phyloP scores from a whole-genome alignment of 2,888 invertebrate genomes.

The Beris chalybata region DNA sequence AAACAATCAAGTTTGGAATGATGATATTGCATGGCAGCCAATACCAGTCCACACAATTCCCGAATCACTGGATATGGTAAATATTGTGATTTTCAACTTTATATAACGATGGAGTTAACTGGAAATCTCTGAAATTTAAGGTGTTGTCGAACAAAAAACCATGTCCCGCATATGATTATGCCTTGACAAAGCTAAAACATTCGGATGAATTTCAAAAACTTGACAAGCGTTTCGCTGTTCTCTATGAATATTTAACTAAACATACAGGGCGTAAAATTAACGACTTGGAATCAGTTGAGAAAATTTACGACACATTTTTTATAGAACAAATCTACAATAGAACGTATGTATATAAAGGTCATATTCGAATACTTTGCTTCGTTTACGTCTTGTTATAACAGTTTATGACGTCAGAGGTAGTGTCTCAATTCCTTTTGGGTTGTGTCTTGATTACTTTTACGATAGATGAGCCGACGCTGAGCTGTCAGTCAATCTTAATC shows the following conservation, averaged over 20 bases:
- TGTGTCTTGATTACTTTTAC: no score
- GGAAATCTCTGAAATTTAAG: constrained; percentile 43
- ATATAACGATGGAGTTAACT: constrained; percentile 1
- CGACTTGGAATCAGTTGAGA: constrained; percentile 61
- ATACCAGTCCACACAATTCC: constrained; percentile 75
- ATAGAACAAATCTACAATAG: constrained; percentile 70
- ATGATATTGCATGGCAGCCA: constrained; percentile 70
- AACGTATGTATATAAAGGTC: constrained; percentile 44
- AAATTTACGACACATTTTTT: constrained; percentile 67
- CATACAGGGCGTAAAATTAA: constrained; percentile 64
- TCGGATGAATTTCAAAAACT: constrained; percentile 62
- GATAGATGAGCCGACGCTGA: background rate
- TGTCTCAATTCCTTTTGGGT: no score
- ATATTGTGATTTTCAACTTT: constrained; percentile 2
- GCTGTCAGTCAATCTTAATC: no score
- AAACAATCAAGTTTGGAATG: constrained; percentile 64
- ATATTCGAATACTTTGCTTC: no score
- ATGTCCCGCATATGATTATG: constrained; percentile 68
- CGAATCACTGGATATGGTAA: constrained; percentile 64
- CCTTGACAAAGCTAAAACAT: constrained; percentile 58
- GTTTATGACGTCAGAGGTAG: no score
- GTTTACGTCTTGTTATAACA: no score
- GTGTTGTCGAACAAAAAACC: constrained; percentile 62
- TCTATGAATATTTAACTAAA: constrained; percentile 69
- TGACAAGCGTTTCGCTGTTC: constrained; percentile 61